Evolutionary conservation across 1,140 invertebrate species (phyloP).

Genomic region (Acyrthosiphon pisum): DNA sequence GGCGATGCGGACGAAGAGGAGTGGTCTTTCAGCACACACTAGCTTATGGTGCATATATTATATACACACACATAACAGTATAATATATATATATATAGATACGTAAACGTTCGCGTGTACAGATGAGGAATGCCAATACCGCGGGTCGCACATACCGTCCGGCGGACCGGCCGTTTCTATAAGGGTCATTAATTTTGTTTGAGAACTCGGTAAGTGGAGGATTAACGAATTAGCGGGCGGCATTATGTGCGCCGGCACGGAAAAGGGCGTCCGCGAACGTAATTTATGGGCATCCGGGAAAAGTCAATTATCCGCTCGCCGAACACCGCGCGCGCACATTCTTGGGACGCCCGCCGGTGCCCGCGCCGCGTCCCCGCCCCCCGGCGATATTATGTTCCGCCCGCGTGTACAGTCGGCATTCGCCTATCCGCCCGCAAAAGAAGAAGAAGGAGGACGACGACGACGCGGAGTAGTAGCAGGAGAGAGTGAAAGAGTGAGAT

Average conservation of each 20-base stretch:
- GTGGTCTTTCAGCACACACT: not conserved
- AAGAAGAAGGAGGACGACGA: not conserved
- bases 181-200: constrained; percentile 57
- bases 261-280: constrained; percentile 52
- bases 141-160: constrained; percentile 16
- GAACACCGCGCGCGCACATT: constrained; percentile 45
- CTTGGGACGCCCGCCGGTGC: not conserved
- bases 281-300: constrained; percentile 54
- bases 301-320: constrained; percentile 56
- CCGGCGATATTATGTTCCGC: not conserved
- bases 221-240: constrained; percentile 56
- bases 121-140: constrained; percentile 45
- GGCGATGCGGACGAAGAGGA: not conserved
- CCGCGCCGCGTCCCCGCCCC: not conserved
- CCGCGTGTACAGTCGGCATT: not conserved
- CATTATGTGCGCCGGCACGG: constrained; percentile 44
- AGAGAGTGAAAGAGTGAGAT: not conserved
- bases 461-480: not conserved
- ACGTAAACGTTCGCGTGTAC: not conserved
- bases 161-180: constrained; percentile 43
- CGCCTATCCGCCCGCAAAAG: not conserved
- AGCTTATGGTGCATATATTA: not conserved
- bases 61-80: not conserved
- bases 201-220: constrained; percentile 57
- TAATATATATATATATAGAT: not conserved